Evolutionary conservation across 37 sponge, comb jelly and placozoan genomes (phyloP), one percentile per base, ranked within the genome.

Genomic region (Amphimedon queenslandica): DNA sequence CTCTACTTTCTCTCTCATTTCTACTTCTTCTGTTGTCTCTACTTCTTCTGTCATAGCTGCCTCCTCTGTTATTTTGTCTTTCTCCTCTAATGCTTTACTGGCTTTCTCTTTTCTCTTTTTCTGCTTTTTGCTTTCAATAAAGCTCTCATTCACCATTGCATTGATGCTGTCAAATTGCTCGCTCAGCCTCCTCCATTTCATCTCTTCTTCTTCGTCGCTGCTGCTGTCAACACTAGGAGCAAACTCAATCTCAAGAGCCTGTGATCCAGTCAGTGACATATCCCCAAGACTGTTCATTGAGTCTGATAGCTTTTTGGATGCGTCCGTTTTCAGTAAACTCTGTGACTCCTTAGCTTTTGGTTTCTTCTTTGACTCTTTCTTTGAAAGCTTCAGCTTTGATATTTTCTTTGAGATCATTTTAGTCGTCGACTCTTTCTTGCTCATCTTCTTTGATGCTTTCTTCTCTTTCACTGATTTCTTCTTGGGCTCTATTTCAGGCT

Each of bases 191-290:
- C 21, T 60, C 61, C 61, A 60, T n/a, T n/a, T n/a, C 21, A 6
- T n/a, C 21, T 60, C 61, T 60, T 11, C 61, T 60, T 60, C 61
- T 6, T 60, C 61, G 5, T 60, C 61, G 28, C 27, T 25, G 24
- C 27, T 6, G 28, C 28, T 11, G 5, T 60, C 61, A n/a, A 25
- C 13, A 18, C 13, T 47, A 18, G 53, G 61, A 25, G 21, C 61
- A 60, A 60, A 60, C 28, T 60, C 61, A n/a, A 60, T n/a, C 61
- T 60, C 61, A 13, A 60, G 21, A 25, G 28, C 61, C 21, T 60
- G 61, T 25, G 61, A 60, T 6, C 27, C 23, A 18, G 53, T 47
- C 61, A 60, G 5, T 60, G 61, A n/a, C 23, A 60, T 60, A n/a
- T 60, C 61, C 8, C 28, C 61, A n/a, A 60, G 27, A 25, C 27